Evolutionary conservation across 37 sponge, comb jelly and placozoan genomes (phyloP).

Genomic region (Chondrilla cf. caribensis): DNA sequence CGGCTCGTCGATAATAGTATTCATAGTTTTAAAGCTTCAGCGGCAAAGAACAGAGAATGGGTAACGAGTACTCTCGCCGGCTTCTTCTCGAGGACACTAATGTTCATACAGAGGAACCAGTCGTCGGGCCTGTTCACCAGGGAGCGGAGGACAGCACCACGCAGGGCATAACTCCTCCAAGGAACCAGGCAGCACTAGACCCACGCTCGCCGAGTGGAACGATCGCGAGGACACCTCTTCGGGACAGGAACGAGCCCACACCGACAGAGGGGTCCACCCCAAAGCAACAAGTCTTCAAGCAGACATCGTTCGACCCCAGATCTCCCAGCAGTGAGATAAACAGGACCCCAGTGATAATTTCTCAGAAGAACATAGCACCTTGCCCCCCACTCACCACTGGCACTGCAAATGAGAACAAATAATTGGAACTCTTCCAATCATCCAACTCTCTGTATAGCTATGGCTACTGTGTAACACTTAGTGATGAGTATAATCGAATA

Average conservation of each 20-base stretch:
- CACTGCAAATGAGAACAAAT: no score
- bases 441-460: no score
- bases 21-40: constrained; percentile 11
- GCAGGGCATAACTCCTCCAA: neutral
- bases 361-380: neutral
- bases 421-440: no score
- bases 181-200: neutral
- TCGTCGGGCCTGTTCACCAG: no score
- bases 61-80: neutral
- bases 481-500: no score
- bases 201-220: constrained; percentile 58
- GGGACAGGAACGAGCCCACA: neutral
- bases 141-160: no score
- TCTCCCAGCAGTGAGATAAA: constrained; percentile 39
- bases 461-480: no score
- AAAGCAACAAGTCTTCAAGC: neutral
- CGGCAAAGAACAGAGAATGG: neutral
- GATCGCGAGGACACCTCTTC: constrained; percentile 49
- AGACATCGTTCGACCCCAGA: constrained; percentile 42
- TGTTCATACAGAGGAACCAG: no score
- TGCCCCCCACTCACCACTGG: no score
- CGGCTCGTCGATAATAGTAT: neutral
- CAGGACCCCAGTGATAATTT: constrained; percentile 42
- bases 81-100: no score
- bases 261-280: neutral